These are phyloP conservation scores for Charadrius vociferus DNA, from an alignment of 2,113 vertebrate genomes.

Conservation along the genomic window DNA sequence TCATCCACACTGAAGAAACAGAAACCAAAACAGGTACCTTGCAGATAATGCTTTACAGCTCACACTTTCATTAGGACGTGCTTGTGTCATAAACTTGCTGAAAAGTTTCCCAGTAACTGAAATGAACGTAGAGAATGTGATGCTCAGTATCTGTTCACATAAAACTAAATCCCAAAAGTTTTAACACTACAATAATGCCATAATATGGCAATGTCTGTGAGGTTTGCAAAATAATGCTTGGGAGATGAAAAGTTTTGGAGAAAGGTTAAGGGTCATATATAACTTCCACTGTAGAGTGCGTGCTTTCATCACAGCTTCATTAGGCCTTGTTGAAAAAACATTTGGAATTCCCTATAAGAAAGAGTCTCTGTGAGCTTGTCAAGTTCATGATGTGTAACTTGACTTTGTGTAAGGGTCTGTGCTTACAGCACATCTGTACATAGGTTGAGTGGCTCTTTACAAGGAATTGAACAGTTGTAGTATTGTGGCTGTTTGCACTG, in stretches of 20 bases:
- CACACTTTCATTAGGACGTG: neutral
- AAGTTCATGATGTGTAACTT: neutral
- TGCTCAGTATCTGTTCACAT: neutral
- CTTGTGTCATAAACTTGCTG: neutral
- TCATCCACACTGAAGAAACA: slow-evolving; percentile 71
- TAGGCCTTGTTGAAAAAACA: neutral
- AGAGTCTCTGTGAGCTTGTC: neutral
- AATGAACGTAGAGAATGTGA: neutral
- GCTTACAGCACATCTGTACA: neutral
- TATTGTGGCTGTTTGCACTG: neutral
- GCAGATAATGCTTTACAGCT: neutral
- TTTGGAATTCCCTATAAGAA: neutral
- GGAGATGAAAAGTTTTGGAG: neutral
- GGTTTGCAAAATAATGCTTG: neutral
- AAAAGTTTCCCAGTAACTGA: neutral
- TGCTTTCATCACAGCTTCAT: neutral
- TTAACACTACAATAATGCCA: neutral
- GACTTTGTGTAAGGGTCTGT: neutral
- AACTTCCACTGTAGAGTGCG: neutral
- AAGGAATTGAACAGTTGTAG: neutral
- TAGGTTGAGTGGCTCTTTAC: neutral
- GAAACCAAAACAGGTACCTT: slow-evolving; percentile 76
- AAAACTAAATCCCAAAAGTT: neutral
- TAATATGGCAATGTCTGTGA: neutral
- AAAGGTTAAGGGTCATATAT: neutral